Evolutionary conservation across 2,113 vertebrate species (phyloP).

Genomic region (Haemorhous mexicanus): DNA sequence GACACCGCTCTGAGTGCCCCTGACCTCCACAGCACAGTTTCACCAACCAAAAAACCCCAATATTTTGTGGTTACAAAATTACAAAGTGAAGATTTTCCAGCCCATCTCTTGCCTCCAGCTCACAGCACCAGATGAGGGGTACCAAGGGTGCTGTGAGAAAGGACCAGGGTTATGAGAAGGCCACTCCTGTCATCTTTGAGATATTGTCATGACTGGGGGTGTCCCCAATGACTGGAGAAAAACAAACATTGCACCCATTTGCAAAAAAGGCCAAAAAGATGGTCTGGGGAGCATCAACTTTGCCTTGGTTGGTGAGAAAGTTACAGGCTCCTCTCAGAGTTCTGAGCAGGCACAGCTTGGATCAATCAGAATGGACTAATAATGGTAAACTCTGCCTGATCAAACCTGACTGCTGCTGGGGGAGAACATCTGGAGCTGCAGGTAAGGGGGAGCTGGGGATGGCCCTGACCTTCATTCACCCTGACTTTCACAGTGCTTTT

Average conservation of each 20-base stretch:
- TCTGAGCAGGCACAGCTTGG: not conserved
- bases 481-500: not conserved
- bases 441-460: not conserved
- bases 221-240: not conserved
- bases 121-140: not conserved
- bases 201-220: too few relatives aligned
- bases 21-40: not conserved
- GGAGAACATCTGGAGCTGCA: not conserved
- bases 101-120: not conserved
- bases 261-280: not conserved
- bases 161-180: not conserved
- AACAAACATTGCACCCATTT: not conserved
- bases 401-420: not conserved
- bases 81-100: not conserved
- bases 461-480: not conserved
- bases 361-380: not conserved
- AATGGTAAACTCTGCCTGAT: not conserved
- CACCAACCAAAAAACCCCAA: not conserved
- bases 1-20: rapidly evolving
- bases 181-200: not conserved
- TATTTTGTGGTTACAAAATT: not conserved
- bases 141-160: not conserved
- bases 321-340: not conserved
- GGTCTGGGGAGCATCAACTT: not conserved
- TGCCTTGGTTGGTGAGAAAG: not conserved